Evolutionary conservation across 2,797 vertebrate genomes (phyloP), one percentile per base, ranked within the genome.

Genomic region (Crocidura indochinensis): DNA sequence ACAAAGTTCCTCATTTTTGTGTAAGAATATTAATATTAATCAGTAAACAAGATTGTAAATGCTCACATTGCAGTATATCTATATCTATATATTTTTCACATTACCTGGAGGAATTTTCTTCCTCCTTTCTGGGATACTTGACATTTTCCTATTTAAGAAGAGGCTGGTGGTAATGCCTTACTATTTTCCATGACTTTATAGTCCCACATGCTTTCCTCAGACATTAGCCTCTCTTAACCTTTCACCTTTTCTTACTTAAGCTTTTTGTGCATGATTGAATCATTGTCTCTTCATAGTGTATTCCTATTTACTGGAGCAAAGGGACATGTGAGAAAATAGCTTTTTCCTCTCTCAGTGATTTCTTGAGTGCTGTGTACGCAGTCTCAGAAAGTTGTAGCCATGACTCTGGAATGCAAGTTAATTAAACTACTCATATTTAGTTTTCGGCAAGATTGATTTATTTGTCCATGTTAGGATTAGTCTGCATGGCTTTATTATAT

Each of bases 341-440:
- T 24, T 62, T 14, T 24, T 9, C 47, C 27, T 27, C 17, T 3
- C 24, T 10, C 8, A 22, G 80, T 7, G n/a, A 68, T 68, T 26
- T 15, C 47, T 69, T 83, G 15, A 31, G 17, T 60, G 29, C 83
- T 88, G 46, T 83, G 74, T 81, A 64, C 79, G 65, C 62, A 84
- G 10, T 22, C 65, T 56, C 53, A 46, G 56, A 6, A 60, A 29
- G 62, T 31, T 90, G 91, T 79, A 86, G 53, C 82, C 74, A 29
- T 60, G 85, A 71, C 91, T 89, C 78, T 77, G 91, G 95, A 94
- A 96, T 85, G 87, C 73, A 81, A 95, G 92, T 88, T 94, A 93
- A 97, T 96, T 96, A 94, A 91, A 92, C 64, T 71, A 92, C 81
- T 69, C 47, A 71, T 77, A 79, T 85, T 96, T 94, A 78, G 78